Conservation (phyloP, 2,888 invertebrate species). For the Dichetophora obliterata region DNA sequence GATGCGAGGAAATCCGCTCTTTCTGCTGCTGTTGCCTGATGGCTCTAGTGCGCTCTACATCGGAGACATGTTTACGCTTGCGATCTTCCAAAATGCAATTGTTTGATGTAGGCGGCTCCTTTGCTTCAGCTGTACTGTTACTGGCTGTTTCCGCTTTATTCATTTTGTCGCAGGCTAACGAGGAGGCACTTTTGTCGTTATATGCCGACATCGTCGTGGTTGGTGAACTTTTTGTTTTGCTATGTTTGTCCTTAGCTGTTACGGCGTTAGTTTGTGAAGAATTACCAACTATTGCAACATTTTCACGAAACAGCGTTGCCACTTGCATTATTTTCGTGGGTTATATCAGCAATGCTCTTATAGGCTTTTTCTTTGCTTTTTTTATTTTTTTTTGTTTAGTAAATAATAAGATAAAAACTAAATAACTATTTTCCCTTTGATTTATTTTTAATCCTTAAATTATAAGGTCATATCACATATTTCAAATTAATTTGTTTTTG, state of each 20-base stretch:
- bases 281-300: constrained; percentile 41
- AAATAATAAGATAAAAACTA: background rate
- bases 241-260: constrained; percentile 1
- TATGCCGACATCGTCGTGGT: background rate
- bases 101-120: background rate
- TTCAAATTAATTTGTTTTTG: constrained; percentile 10
- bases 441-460: background rate
- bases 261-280: constrained; percentile 7
- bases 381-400: too few relatives aligned
- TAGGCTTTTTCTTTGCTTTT: background rate
- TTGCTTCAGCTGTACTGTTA: background rate
- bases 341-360: background rate
- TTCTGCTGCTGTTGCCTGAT: background rate
- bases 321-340: constrained; percentile 45
- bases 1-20: background rate
- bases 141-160: background rate
- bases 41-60: background rate
- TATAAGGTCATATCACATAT: background rate
- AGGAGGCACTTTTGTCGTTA: background rate
- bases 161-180: constrained; percentile 7
- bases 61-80: constrained; percentile 7
- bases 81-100: background rate
- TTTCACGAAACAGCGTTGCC: constrained; percentile 46
- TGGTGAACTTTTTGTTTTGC: background rate
- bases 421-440: background rate